Evolutionary conservation across 2,113 vertebrate species (phyloP).

Genomic region (Vidua macroura): DNA sequence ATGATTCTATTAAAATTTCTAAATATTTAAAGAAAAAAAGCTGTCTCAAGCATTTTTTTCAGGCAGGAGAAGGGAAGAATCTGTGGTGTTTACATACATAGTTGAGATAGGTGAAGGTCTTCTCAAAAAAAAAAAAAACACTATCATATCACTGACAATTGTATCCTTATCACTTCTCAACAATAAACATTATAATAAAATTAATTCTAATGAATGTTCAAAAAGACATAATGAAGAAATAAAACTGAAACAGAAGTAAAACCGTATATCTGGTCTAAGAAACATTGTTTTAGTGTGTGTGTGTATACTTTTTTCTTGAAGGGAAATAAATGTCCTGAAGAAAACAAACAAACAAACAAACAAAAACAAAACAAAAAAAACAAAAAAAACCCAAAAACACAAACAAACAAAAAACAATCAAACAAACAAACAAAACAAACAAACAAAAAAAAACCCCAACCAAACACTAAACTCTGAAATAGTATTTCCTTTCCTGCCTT

Average conservation of each 20-base stretch:
- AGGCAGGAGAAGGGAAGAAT: neutral
- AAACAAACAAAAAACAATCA: too few relatives aligned
- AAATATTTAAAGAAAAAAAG: neutral
- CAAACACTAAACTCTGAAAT: neutral
- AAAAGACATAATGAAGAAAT: neutral
- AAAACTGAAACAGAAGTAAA: neutral
- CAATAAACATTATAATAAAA: neutral
- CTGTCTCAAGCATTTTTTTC: neutral
- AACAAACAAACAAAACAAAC: too few relatives aligned
- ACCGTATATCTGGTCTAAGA: neutral
- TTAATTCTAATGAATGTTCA: neutral
- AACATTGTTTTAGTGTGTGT: neutral
- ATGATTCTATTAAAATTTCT: neutral
- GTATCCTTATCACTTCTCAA: neutral
- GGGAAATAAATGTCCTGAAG: neutral
- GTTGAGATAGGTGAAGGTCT: neutral
- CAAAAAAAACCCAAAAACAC: too few relatives aligned
- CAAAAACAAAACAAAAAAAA: neutral
- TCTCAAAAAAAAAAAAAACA: neutral
- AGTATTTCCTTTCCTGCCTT: neutral
- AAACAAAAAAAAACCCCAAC: neutral
- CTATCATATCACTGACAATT: neutral
- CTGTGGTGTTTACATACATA: neutral
- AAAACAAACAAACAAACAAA: neutral
- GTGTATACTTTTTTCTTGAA: neutral